Conservation (phyloP, 2,888 invertebrate genomes). For the Sphaerophoria taeniata region DNA sequence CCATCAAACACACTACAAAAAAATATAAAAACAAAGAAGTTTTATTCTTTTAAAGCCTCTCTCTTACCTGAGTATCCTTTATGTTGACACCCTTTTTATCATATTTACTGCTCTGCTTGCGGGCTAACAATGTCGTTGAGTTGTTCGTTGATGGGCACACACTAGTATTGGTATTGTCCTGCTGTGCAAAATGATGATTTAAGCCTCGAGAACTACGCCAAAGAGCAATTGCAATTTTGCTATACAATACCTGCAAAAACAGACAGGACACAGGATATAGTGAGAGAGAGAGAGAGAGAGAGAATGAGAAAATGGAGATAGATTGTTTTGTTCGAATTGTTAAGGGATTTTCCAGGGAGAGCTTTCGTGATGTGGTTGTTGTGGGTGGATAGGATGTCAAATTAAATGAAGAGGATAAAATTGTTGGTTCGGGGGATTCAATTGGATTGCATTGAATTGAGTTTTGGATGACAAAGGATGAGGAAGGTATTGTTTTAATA, state of each 20-base stretch:
- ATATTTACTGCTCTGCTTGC: slow-evolving; percentile 83
- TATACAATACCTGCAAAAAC: slow-evolving; percentile 88
- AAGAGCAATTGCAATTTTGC: slow-evolving; percentile 91
- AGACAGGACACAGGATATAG: background rate
- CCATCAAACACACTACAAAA: background rate
- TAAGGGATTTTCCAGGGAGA: no score
- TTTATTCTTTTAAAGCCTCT: slow-evolving; percentile 8
- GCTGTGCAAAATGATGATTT: slow-evolving; percentile 83
- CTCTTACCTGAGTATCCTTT: slow-evolving; percentile 82
- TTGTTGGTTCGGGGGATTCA: background rate
- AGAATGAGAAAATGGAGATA: background rate
- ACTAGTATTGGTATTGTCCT: slow-evolving; percentile 79
- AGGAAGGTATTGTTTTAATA: slow-evolving; percentile 6
- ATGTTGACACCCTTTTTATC: slow-evolving; percentile 83
- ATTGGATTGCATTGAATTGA: background rate
- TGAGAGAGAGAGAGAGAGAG: slow-evolving; percentile 3
- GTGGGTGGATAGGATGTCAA: background rate
- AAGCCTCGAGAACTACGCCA: slow-evolving; percentile 90
- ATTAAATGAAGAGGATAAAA: slow-evolving; percentile 44
- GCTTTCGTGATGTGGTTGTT: background rate
- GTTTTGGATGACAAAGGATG: background rate
- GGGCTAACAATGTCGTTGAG: slow-evolving; percentile 79
- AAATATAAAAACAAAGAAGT: background rate
- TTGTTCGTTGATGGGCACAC: slow-evolving; percentile 77
- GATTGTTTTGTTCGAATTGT: background rate